These are phyloP conservation scores for Dryadula phaetusa DNA, from an alignment of 2,888 invertebrate species.

Conservation along the genomic window DNA sequence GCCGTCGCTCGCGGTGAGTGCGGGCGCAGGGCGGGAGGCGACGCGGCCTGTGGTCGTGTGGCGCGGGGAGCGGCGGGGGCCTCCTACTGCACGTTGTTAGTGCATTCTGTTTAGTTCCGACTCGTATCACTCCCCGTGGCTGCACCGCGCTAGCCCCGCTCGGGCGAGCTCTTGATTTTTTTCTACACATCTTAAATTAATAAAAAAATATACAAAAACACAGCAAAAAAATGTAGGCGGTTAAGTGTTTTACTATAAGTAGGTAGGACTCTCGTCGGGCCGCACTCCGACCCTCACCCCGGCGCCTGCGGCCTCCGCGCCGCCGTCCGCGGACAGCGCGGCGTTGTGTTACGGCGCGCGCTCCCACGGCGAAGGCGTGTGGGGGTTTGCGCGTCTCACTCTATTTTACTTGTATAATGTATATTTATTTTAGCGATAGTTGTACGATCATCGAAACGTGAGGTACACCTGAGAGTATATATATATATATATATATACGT, in stretches of 20 bases:
- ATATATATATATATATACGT: slow-evolving; percentile 18
- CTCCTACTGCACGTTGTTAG: background rate
- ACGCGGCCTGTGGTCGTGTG: background rate
- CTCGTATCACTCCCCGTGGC: slow-evolving; percentile 22
- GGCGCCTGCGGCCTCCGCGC: slow-evolving; percentile 19
- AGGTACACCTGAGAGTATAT: slow-evolving; percentile 35
- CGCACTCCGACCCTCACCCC: slow-evolving; percentile 30
- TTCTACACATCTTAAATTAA: slow-evolving; percentile 44
- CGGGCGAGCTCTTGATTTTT: slow-evolving; percentile 30
- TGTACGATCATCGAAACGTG: slow-evolving; percentile 42
- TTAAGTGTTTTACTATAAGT: slow-evolving; percentile 48
- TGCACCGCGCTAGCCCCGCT: slow-evolving; percentile 27
- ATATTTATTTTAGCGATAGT: slow-evolving; percentile 45
- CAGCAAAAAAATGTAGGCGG: slow-evolving; percentile 49
- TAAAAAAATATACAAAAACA: slow-evolving; percentile 45
- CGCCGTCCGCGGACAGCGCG: no score
- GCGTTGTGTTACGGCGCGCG: slow-evolving; percentile 12
- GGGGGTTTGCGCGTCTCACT: slow-evolving; percentile 19
- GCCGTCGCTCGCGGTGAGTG: background rate
- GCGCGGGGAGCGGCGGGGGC: background rate
- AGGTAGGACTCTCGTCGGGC: slow-evolving; percentile 38
- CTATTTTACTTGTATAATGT: slow-evolving; percentile 34
- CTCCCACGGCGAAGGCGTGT: slow-evolving; percentile 13
- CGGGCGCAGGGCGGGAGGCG: no score
- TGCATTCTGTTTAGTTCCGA: slow-evolving; percentile 2